Percentiles rank a stretch among this genome's conserved stretches.
Evolutionary conservation across 64 coral and sea anemone genomes (phyloP).

Genomic region (Dendrophyllia cribrosa): DNA sequence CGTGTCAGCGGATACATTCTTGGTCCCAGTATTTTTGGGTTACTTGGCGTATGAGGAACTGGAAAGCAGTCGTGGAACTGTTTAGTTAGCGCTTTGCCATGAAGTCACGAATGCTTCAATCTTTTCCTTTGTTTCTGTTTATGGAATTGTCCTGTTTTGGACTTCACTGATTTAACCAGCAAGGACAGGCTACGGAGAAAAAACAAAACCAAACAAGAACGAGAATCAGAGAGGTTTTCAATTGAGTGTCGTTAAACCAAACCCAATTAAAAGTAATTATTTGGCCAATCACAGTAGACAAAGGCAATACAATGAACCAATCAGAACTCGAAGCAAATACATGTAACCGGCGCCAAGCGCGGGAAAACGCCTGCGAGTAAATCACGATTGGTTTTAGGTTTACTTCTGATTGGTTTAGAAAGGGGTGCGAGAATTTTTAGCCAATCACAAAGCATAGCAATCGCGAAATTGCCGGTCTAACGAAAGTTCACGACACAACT

Average conservation of each 20-base stretch:
- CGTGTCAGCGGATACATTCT: background rate
- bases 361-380: too few relatives aligned
- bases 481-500: too few relatives aligned
- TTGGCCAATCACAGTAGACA: too few relatives aligned
- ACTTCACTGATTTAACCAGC: constrained; percentile 90
- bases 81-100: background rate
- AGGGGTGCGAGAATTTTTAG: too few relatives aligned
- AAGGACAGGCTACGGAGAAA: constrained; percentile 63
- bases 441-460: too few relatives aligned
- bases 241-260: background rate
- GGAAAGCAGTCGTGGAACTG: background rate
- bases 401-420: too few relatives aligned
- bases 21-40: background rate
- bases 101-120: background rate
- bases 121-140: constrained; percentile 73
- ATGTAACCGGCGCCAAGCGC: too few relatives aligned
- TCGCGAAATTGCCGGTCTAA: too few relatives aligned
- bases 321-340: too few relatives aligned
- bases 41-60: background rate
- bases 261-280: too few relatives aligned
- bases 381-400: too few relatives aligned
- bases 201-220: background rate
- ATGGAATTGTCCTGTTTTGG: constrained; percentile 87
- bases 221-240: background rate
- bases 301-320: too few relatives aligned